These are phyloP conservation scores for Epizoanthus stellaris DNA, from an alignment of 92 coral and sea anemone genomes.

Conservation along the genomic window DNA sequence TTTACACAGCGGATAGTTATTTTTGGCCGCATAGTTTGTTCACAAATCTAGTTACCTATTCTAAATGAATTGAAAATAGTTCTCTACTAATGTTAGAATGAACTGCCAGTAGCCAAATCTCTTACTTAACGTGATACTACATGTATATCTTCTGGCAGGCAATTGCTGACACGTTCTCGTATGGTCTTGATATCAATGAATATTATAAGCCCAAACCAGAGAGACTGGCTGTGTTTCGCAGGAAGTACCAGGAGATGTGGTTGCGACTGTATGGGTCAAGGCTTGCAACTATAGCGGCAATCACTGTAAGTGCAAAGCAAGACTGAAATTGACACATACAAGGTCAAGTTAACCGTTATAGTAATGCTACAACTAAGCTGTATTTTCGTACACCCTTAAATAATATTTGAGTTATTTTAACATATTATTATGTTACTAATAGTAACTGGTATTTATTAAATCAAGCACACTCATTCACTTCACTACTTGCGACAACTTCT, in stretches of 20 bases:
- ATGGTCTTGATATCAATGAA: slow-evolving; percentile 75
- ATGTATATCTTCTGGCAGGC: slow-evolving; percentile 39
- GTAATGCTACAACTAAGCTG: neutral
- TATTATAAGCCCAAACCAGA: slow-evolving; percentile 58
- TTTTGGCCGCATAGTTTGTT: no score
- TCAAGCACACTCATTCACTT: no score
- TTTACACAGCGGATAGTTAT: no score
- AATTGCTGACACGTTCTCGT: slow-evolving; percentile 63
- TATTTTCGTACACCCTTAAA: no score
- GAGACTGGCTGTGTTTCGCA: slow-evolving; percentile 63
- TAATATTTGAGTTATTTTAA: no score
- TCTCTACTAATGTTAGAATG: no score
- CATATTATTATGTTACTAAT: no score
- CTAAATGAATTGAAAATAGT: no score
- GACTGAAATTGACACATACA: neutral
- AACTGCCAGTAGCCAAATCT: neutral
- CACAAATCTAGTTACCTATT: no score
- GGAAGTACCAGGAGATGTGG: slow-evolving; percentile 71
- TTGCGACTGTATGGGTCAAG: slow-evolving; percentile 75
- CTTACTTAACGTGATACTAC: neutral
- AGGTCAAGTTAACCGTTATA: neutral
- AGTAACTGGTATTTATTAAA: no score
- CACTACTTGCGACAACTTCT: no score
- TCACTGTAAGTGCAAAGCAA: slow-evolving; percentile 51
- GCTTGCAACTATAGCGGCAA: slow-evolving; percentile 69